These are phyloP conservation scores for Dendrophyllia cribrosa DNA, from an alignment of 64 coral and sea anemone genomes.

Conservation along the genomic window DNA sequence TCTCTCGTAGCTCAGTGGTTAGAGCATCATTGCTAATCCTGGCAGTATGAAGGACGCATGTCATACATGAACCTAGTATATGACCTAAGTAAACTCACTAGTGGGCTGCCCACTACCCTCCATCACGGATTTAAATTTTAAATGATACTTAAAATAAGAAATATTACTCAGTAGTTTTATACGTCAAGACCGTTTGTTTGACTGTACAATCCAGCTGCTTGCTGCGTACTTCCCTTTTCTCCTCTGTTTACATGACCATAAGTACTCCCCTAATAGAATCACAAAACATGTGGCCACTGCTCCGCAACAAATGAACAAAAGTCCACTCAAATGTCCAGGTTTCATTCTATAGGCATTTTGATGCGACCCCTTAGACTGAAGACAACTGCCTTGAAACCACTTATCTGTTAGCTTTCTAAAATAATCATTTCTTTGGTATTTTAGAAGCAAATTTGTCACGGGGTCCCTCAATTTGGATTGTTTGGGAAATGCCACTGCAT, in stretches of 20 bases:
- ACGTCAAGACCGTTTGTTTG: too few relatives aligned
- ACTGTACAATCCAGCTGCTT: neutral
- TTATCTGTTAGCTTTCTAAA: conserved; percentile 71
- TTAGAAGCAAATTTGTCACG: conserved; percentile 68
- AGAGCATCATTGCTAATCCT: too few relatives aligned
- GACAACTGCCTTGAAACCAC: conserved; percentile 77
- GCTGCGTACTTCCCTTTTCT: neutral
- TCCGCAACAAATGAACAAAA: conserved; percentile 59
- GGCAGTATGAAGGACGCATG: too few relatives aligned
- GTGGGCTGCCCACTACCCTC: too few relatives aligned
- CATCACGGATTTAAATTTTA: too few relatives aligned
- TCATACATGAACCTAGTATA: too few relatives aligned
- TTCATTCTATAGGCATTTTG: conserved; percentile 46
- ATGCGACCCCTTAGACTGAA: neutral
- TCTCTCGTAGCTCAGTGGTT: too few relatives aligned
- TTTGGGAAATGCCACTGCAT: conserved; percentile 62
- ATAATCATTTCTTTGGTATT: conserved; percentile 74
- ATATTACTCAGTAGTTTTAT: too few relatives aligned
- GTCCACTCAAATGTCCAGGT: conserved; percentile 65
- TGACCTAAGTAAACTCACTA: too few relatives aligned
- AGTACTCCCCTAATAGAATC: conserved; percentile 59
- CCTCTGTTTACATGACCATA: neutral
- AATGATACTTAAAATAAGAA: too few relatives aligned
- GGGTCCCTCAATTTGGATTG: conserved; percentile 76
- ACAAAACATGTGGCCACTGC: conserved; percentile 45